Base-by-base conservation (phyloP, 2,888 invertebrate species). In the Megalurothrips usitatus region DNA sequence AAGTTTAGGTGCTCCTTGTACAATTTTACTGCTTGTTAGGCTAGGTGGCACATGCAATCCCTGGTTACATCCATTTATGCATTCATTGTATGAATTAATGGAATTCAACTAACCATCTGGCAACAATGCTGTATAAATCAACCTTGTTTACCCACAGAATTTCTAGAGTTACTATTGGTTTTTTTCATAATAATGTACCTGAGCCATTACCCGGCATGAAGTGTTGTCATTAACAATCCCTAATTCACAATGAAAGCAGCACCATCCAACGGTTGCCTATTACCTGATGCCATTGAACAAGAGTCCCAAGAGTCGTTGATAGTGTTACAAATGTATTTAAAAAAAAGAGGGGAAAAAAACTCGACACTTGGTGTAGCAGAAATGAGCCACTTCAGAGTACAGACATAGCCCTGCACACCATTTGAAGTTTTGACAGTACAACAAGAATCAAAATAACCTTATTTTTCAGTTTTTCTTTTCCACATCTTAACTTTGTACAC, bases 381-480 rank as follows among this genome's bases (percentile, higher is more conserved):
- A 58, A 19, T 58, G 17, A 19, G 19, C 10, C 6, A 58, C 58
- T n/a, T 19, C n/a, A 17, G n/a, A n/a, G 58, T n/a, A 17, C 4
- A n/a, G 11, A 17, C n/a, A 26, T 1, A 26, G 26, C 11, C 23
- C 68, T 23, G 12, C 68, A 75, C 23, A 26, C 26, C 68, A 26
- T 75, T 19, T 6, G 58, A 75, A 75, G 12, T 6, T 75, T n/a
- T 75, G 26, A 26, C 23, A 23, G 68, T 75, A 58, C 23, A 75
- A 75, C 26, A 75, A 75, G 26, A 75, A 26, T 75, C 68, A 75
- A 75, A 75, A 75, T 75, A 75, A 26, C 68, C 68, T 75, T 58
- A 9, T 4, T 14, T 75, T 75, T 12, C 68, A 23, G n/a, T 75
- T 12, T 12, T 11, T 75, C 12, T 26, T 26, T 75, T 75, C 10